A percentile compares a stretch with the other conserved stretches of the same genome.
Evolutionary conservation across 2,797 vertebrate genomes (phyloP).

Genomic region (Clamator glandarius): DNA sequence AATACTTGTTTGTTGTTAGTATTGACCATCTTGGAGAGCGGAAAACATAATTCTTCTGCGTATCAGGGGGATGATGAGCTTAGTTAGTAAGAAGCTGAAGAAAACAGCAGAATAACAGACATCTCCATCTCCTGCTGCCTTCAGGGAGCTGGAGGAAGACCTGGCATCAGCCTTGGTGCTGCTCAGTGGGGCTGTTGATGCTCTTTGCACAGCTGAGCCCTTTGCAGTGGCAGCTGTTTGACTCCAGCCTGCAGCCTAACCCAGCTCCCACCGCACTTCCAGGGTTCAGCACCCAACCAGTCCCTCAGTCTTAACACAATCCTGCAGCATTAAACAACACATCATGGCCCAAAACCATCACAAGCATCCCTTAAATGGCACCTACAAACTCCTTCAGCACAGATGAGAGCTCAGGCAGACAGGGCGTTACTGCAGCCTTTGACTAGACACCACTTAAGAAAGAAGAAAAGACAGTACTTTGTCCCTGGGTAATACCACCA

Average conservation of each 20-base stretch:
- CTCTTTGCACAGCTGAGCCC: not conserved
- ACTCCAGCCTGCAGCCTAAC: not conserved
- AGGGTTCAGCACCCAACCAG: not conserved
- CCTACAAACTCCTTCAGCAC: not conserved
- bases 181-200: not conserved
- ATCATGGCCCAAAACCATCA: accelerated
- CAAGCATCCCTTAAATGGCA: no score
- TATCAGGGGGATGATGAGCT: not conserved
- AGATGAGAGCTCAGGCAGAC: not conserved
- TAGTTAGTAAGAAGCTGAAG: not conserved
- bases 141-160: not conserved
- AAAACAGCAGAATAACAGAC: not conserved
- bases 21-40: accelerated
- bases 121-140: not conserved
- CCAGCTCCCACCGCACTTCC: accelerated
- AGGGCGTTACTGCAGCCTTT: not conserved
- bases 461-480: conserved; percentile 19
- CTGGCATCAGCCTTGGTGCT: not conserved
- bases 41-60: not conserved
- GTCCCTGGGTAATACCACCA: conserved; percentile 36
- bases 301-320: accelerated
- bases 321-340: accelerated
- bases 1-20: not conserved
- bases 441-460: not conserved
- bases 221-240: accelerated